These are phyloP conservation scores for Anolis carolinensis DNA, from an alignment of 2,113 vertebrate species.

Conservation along the genomic window DNA sequence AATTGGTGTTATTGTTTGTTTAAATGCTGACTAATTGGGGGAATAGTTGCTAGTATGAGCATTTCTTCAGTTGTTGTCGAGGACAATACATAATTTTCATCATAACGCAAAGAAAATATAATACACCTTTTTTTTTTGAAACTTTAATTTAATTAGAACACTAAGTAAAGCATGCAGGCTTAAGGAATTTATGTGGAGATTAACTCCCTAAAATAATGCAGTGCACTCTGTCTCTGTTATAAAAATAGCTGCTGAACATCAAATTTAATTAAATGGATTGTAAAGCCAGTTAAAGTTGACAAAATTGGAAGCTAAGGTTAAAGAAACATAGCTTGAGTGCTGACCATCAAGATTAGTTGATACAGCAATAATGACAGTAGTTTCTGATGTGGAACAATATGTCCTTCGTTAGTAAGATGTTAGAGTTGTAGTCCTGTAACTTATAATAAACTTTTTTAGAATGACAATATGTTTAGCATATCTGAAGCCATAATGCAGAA, in stretches of 20 bases:
- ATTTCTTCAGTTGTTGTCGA: neutral
- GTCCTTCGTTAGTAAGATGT: neutral
- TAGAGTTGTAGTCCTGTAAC: neutral
- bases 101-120: slow-evolving; percentile 19
- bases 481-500: neutral
- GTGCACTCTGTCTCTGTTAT: slow-evolving; percentile 44
- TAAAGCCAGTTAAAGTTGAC: slow-evolving; percentile 58
- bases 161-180: slow-evolving; percentile 39
- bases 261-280: slow-evolving; percentile 63
- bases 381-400: slow-evolving; percentile 19
- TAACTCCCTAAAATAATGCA: slow-evolving; percentile 39
- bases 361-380: slow-evolving; percentile 3
- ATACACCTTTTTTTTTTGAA: slow-evolving; percentile 26
- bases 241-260: slow-evolving; percentile 66
- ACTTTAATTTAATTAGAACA: slow-evolving; percentile 35
- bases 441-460: neutral
- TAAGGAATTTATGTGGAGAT: slow-evolving; percentile 54
- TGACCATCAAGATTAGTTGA: slow-evolving; percentile 28
- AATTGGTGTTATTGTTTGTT: neutral
- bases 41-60: neutral
- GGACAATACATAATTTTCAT: neutral
- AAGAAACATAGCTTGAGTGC: slow-evolving; percentile 28
- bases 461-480: neutral
- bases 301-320: slow-evolving; percentile 41
- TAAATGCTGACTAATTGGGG: neutral